Evolutionary conservation across 2,888 invertebrate genomes (phyloP), one percentile per base, ranked within the genome.

Genomic region (Nemoura dubitans): DNA sequence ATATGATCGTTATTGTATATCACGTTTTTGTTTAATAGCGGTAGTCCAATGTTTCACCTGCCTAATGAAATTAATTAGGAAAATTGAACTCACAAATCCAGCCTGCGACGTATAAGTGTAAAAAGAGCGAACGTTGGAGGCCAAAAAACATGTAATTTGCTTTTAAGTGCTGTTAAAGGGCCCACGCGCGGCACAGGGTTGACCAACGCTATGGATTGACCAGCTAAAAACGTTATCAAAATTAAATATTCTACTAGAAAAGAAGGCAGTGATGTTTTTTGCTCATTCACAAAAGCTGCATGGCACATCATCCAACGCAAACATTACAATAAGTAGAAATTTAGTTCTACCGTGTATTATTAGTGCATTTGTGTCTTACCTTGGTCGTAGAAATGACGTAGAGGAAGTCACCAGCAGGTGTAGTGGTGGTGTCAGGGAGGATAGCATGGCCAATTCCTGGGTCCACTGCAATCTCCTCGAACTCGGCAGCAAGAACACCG

Each of bases 371-470:
- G 2, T 28, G 0, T 76, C 91, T 91, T 91, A 95, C 95, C 93
- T 94, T 95, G 86, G 95, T 94, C 84, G 94, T 93, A 16, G 97
- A 98, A 88, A 98, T 92, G 76, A 97, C 96, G 92, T 97, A 98
- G 30, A 99, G 92, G 90, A 96, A 95, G 91, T 97, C 96, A 89
- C 96, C 96, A 90, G 95, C 94, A 21, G 96, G 95, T 88, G 98
- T 97, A 89, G 98, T 93, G 88, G 95, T 94, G 89, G 98, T 96
- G 91, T 99, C 98, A 5, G 97, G 96, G 87, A 98, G 92, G 89
- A 99, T 95, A 88, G 93, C 93, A 90, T 96, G 95, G 81, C 96
- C 96, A 28, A 36, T 14, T 14, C 91, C 91, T 25, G 95, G 94
- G 90, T 98, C 96, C 80, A 98, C 94, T n/a, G 94, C 91, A 86